Base-by-base conservation (phyloP, 2,888 invertebrate genomes). In the Aporophyla nigra region DNA sequence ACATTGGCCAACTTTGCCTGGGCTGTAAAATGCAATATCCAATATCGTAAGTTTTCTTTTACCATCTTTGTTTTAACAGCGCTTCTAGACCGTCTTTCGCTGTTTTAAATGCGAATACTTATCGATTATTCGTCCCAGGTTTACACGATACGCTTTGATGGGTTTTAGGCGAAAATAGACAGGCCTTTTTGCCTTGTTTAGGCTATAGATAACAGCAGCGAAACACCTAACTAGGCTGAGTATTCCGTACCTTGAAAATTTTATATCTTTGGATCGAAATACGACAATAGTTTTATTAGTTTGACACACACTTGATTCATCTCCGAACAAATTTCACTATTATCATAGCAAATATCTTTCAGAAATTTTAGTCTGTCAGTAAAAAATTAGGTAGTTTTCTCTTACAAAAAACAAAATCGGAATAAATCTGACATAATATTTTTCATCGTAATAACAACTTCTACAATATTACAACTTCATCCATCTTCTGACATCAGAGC, bases 21-120 rank as follows among this genome's bases (percentile, higher is more conserved):
- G 58, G 54, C 33, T 84, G 56, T 53, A 71, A 59, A 58, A 53
- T 78, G 74, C 62, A 69, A 61, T 66, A 84, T 84, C 61, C 65
- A 84, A 71, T 66, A 75, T 76, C 43, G 68, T 21, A 58, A 76
- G 81, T 68, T 76, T 69, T 84, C 67, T 80, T 66, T 61, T 46
- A 16, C 14, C 12, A 27, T 40, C 62, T 59, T 74, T 74, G 53
- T 61, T 71, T 80, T 49, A 49, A 75, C 59, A 51, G 82, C 70
- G 43, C 16, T 77, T 70, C 65, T 59, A 56, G 65, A 59, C 63
- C 24, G 19, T 56, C 54, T 61, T 24, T 56, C 19, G 33, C 54
- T 40, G 78, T 66, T 82, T 69, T 70, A 70, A 82, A 82, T 76
- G 33, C 33, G 65, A 33, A 70, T 59, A 77, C 51, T 66, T 77